Evolutionary conservation across 2,888 invertebrate genomes (phyloP).

Genomic region (Cordilura impudica): DNA sequence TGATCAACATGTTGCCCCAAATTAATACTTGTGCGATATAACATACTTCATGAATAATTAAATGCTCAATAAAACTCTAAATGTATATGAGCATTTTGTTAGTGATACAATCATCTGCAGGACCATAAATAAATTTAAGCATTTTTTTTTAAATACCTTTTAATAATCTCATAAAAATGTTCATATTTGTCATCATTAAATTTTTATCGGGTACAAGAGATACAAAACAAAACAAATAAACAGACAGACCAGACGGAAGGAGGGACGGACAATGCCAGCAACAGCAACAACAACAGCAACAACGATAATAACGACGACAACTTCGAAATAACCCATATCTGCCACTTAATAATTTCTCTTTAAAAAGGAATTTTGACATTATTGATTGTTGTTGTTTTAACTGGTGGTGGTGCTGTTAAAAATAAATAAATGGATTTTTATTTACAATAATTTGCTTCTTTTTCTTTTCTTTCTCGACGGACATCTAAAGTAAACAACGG

Average conservation of each 20-base stretch:
- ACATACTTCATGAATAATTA: slow-evolving; percentile 10
- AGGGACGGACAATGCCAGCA: too few relatives aligned
- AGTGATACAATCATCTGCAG: not conserved
- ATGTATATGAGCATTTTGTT: not conserved
- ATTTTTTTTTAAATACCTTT: slow-evolving; percentile 48
- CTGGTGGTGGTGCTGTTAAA: not conserved
- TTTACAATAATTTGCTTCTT: not conserved
- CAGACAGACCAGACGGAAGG: not conserved
- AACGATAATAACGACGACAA: not conserved
- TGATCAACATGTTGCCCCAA: slow-evolving; percentile 1
- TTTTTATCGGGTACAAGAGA: slow-evolving; percentile 51
- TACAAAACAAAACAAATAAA: slow-evolving; percentile 33
- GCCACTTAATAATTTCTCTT: slow-evolving; percentile 61
- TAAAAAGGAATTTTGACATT: slow-evolving; percentile 53
- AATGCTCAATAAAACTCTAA: not conserved
- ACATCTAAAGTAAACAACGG: slow-evolving; percentile 39
- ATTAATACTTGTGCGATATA: not conserved
- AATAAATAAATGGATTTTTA: slow-evolving; percentile 35
- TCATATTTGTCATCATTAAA: slow-evolving; percentile 64
- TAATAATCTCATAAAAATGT: slow-evolving; percentile 63
- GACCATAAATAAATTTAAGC: not conserved
- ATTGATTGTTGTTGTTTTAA: slow-evolving; percentile 55
- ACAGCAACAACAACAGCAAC: slow-evolving; percentile 11
- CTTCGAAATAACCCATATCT: slow-evolving; percentile 56
- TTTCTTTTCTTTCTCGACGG: slow-evolving; percentile 21